phyloP scores from a whole-genome alignment of 2,888 invertebrate species.

The Anodontia alba region DNA sequence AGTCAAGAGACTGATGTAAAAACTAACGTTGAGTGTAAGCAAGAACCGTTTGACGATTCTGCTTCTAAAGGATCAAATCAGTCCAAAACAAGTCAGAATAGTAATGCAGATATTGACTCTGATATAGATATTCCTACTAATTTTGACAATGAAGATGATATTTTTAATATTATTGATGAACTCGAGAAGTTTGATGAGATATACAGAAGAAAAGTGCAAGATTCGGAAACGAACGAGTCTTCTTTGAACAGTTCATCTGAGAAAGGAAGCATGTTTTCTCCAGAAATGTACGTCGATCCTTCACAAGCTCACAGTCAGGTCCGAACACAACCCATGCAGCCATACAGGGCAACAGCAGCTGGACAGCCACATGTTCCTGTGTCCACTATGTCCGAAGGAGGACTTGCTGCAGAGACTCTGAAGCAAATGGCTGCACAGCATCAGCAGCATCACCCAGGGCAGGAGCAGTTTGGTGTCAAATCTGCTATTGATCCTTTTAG shows the following conservation, averaged over 20 bases:
- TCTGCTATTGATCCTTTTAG: constrained; percentile 72
- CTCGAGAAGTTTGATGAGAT: constrained; percentile 77
- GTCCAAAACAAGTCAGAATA: constrained; percentile 58
- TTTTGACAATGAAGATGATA: constrained; percentile 90
- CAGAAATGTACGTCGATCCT: constrained; percentile 59
- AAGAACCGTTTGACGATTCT: constrained; percentile 87
- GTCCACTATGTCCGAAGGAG: constrained; percentile 84
- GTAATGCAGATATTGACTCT: constrained; percentile 66
- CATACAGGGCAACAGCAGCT: constrained; percentile 48
- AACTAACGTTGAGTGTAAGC: constrained; percentile 84
- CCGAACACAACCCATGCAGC: constrained; percentile 59
- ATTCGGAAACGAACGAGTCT: constrained; percentile 69
- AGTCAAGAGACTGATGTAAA: constrained; percentile 67
- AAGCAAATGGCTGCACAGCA: constrained; percentile 99
- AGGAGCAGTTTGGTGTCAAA: constrained; percentile 68
- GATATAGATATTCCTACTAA: constrained; percentile 88
- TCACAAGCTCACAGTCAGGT: constrained; percentile 64
- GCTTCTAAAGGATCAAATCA: constrained; percentile 53
- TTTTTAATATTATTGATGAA: constrained; percentile 73
- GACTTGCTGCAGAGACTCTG: constrained; percentile 96
- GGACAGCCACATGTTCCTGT: constrained; percentile 27
- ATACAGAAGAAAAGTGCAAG: constrained; percentile 66
- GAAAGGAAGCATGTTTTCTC: constrained; percentile 61
- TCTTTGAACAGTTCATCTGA: constrained; percentile 42
- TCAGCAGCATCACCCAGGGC: constrained; percentile 88